A percentile compares a stretch with the other conserved stretches of the same genome.
These are phyloP conservation scores for Hippoglossus stenolepis DNA, from an alignment of 2,113 vertebrate genomes.

Conservation along the genomic window DNA sequence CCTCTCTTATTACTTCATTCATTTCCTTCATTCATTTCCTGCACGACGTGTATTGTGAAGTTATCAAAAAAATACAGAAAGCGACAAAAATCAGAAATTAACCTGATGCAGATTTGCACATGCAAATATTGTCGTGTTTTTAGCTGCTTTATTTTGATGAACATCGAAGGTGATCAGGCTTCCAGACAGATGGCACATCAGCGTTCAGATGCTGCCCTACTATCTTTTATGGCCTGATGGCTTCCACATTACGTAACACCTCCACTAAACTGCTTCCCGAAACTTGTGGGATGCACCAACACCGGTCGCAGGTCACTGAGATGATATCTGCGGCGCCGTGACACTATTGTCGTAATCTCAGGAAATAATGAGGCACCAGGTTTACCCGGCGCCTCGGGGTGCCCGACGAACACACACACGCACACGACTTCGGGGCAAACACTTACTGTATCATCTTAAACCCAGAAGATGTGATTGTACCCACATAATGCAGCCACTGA, in stretches of 20 bases:
- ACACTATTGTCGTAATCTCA: conserved; percentile 38
- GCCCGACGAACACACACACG: background rate
- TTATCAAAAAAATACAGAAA: background rate
- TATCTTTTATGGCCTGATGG: conserved; percentile 13
- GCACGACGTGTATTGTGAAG: background rate
- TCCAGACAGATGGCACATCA: background rate
- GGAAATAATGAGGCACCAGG: conserved; percentile 28
- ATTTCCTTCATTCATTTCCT: background rate
- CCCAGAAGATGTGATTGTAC: conserved; percentile 38
- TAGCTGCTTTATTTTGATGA: background rate
- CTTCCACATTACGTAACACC: conserved; percentile 7
- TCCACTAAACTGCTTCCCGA: background rate
- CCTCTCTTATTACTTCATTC: background rate
- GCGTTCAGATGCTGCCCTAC: background rate
- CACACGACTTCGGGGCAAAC: background rate
- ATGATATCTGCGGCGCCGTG: conserved; percentile 43
- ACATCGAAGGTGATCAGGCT: background rate
- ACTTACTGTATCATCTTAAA: conserved; percentile 37
- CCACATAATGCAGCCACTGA: conserved; percentile 32
- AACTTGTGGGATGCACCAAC: background rate
- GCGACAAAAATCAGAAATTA: background rate
- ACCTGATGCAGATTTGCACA: too few species aligned
- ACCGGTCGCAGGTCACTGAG: conserved; percentile 3
- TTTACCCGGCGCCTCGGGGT: conserved; percentile 36
- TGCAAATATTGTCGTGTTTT: too few species aligned